Percentiles rank a stretch among this genome's conserved stretches.
phyloP scores from a whole-genome alignment of 1,140 invertebrate genomes.

The Acromyrmex echinatior region DNA sequence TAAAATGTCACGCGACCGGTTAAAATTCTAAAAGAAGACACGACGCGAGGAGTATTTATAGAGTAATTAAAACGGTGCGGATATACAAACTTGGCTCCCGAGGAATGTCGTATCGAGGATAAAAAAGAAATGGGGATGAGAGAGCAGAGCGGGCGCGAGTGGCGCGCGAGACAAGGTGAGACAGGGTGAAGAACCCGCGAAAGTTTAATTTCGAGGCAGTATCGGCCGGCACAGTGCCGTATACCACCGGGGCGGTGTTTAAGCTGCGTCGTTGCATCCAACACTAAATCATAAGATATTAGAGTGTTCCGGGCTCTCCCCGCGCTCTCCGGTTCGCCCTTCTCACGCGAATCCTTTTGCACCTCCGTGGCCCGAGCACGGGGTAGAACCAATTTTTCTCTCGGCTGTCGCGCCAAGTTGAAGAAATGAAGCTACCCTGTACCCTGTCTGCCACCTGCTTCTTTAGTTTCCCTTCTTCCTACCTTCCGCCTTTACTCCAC shows the following conservation, averaged over 20 bases:
- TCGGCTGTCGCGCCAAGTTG: constrained; percentile 82
- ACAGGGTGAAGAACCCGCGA: constrained; percentile 61
- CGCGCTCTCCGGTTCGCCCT: constrained; percentile 42
- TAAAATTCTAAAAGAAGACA: constrained; percentile 47
- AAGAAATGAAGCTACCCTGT: constrained; percentile 79
- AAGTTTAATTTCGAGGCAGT: constrained; percentile 83
- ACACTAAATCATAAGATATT: constrained; percentile 86
- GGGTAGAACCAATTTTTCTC: constrained; percentile 84
- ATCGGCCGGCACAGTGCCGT: constrained; percentile 74
- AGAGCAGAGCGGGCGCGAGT: neutral
- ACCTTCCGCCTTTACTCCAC: constrained; percentile 41
- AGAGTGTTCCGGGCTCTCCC: constrained; percentile 70
- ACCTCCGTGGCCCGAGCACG: constrained; percentile 66
- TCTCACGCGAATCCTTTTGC: constrained; percentile 73
- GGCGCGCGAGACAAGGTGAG: constrained; percentile 58
- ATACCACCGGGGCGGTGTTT: constrained; percentile 74
- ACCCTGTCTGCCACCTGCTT: constrained; percentile 71
- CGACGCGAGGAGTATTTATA: constrained; percentile 41
- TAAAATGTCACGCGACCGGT: neutral
- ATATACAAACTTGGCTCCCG: constrained; percentile 51
- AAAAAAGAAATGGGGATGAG: constrained; percentile 15
- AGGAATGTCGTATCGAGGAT: constrained; percentile 46
- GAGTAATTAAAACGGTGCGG: constrained; percentile 72
- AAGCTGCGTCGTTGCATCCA: constrained; percentile 81
- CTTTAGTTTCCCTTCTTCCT: constrained; percentile 52